Evolutionary conservation across 30 jellyfish, hydroid and myxozoan species (phyloP), one percentile per base, ranked within the genome.

Genomic region (Clytia hemisphaerica): DNA sequence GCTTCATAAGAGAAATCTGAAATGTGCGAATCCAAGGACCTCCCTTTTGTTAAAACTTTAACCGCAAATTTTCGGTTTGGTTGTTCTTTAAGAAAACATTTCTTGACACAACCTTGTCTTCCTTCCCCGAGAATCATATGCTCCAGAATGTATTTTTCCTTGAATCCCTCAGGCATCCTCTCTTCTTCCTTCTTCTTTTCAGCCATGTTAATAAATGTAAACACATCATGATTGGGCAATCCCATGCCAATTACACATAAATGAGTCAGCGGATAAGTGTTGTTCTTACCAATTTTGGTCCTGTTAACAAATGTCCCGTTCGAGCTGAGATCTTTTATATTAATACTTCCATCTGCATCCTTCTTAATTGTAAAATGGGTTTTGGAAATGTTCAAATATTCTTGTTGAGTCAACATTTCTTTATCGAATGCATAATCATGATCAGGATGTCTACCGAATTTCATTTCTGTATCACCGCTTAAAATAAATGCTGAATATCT

Each of bases 51-150:
- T 9, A 57, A 22, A 9, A 57, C 16, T 30, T 57, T 57, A 5
- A 57, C 42, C 30, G 70, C 70, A 3, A 57, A 37, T 21, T 57
- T 57, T 57, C 30, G 44, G 33, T 57, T 57, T n/a, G n/a, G n/a
- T 6, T 25, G 25, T 30, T 4, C 4, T n/a, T 57, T 57, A 22
- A 7, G 26, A n/a, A 28, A n/a, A 3, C 70, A 37, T 2, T 44
- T 57, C 33, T 21, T 7, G 0, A 57, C 70, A 2, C 36, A 26
- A 6, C 70, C 70, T 5, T 28, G 15, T 4, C 44, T 33, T 3
- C 70, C 70, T 21, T 57, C 70, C 5, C 70, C 70, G 30, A 57
- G 70, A 4, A 26, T 28, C 6, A 57, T 44, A 12, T 7, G 7
- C 30, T 57, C 70, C 50, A 57, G 44, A 6, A 57, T 10, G 33